Evolutionary conservation across 2,113 vertebrate genomes (phyloP), one percentile per base, ranked within the genome.

Genomic region (Malaclemys terrapin): DNA sequence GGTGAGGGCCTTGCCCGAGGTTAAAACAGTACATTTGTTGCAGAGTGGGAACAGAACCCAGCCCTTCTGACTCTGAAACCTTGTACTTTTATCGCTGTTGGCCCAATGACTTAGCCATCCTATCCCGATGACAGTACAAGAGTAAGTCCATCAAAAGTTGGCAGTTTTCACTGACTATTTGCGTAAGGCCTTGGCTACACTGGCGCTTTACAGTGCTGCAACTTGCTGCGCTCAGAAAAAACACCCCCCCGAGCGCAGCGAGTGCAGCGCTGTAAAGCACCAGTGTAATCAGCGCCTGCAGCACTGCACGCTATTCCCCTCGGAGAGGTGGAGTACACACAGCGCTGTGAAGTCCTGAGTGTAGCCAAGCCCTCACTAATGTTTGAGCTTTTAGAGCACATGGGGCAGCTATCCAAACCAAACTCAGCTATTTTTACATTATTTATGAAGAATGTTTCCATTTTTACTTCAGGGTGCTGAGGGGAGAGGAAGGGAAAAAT

Each of bases 391-490:
- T 16, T 52, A 80, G n/a, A 79, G 53, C 24, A 69, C 38, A 31
- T 22, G 52, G 5, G 69, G 45, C 65, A 90, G 8, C 56, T 84
- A 13, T n/a, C 24, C 42, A 92, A 91, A 84, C 9, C 38, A n/a
- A 19, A 88, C 12, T 88, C 72, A 45, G 84, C 38, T 86, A 4
- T 57, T 93, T 94, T 90, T 10, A 4, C 52, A 78, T 12, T 0
- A 86, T 87, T 95, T 69, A 50, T 0, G 1, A 69, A 84, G 12
- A 82, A 16, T 27, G 22, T 10, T 91, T 72, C 25, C 59, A 87
- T 35, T 92, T 31, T 82, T 86, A 90, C 59, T 91, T 87, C n/a
- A 94, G 78, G 42, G 80, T 35, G 42, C 38, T 76, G 94, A 53
- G 25, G 31, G 45, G n/a, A 80, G 54, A 76, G n/a, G 80, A 4